Percentiles rank a stretch among this genome's conserved stretches.
phyloP scores from a whole-genome alignment of 2,888 invertebrate species.

The Apodemia hepburni region DNA sequence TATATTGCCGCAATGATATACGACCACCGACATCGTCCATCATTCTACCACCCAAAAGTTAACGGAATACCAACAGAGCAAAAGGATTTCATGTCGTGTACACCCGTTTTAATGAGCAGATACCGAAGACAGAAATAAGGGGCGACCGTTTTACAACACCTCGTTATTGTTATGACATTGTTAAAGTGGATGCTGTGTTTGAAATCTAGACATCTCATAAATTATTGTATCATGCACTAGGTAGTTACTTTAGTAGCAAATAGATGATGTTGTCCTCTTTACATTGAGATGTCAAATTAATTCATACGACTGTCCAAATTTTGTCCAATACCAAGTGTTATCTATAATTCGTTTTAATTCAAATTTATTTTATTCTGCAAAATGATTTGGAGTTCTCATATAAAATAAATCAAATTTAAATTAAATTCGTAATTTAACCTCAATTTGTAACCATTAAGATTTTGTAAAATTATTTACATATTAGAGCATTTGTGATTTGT shows the following conservation, averaged over 20 bases:
- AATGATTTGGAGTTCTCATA: no score
- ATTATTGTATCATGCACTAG: slow-evolving; percentile 34
- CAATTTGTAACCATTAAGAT: no score
- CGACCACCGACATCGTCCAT: slow-evolving; percentile 71
- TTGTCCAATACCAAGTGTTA: background rate
- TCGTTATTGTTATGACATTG: slow-evolving; percentile 74
- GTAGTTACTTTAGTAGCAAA: background rate
- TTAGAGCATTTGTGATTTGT: no score
- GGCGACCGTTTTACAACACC: slow-evolving; percentile 59
- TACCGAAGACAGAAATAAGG: slow-evolving; percentile 77
- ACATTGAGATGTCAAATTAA: background rate
- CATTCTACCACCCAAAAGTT: slow-evolving; percentile 79
- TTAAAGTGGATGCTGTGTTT: slow-evolving; percentile 55
- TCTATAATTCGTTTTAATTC: no score
- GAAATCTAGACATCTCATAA: slow-evolving; percentile 51
- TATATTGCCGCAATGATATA: slow-evolving; percentile 78
- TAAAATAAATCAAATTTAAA: no score
- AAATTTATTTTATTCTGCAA: no score
- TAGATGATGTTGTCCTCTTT: background rate
- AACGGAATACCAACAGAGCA: slow-evolving; percentile 68
- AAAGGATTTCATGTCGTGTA: slow-evolving; percentile 54
- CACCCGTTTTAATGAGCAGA: slow-evolving; percentile 73
- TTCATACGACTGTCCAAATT: background rate
- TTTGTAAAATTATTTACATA: no score
- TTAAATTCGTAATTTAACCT: no score